These are phyloP conservation scores for Leucoraja erinaceus DNA, from an alignment of 2,113 vertebrate species.

Conservation along the genomic window DNA sequence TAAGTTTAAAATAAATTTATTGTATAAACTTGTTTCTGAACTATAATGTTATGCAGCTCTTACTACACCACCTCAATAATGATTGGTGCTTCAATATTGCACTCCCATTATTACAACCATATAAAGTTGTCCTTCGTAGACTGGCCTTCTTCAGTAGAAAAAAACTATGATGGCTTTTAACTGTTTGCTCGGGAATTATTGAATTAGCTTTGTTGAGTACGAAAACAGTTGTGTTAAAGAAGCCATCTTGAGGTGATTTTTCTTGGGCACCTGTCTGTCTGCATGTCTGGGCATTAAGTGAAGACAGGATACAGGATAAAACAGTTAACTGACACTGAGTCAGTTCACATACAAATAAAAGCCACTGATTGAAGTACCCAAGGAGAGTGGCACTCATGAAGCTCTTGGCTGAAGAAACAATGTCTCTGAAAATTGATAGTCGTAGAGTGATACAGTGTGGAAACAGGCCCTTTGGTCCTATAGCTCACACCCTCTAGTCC, in stretches of 20 bases:
- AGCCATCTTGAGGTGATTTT: neutral
- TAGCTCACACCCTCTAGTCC: too few relatives aligned
- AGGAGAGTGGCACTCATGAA: neutral
- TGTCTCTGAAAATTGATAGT: neutral
- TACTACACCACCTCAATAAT: neutral
- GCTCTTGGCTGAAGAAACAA: neutral
- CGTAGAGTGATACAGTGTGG: too few relatives aligned
- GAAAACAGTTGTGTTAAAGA: conserved; percentile 1
- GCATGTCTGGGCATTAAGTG: neutral
- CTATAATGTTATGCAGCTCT: neutral
- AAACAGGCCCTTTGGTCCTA: too few relatives aligned
- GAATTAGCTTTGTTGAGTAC: conserved; percentile 14
- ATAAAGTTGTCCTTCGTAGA: neutral
- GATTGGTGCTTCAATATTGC: neutral
- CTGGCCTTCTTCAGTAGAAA: neutral
- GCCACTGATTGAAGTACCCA: neutral
- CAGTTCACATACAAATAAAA: neutral
- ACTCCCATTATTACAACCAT: conserved; percentile 23
- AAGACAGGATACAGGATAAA: neutral
- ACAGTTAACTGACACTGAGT: neutral
- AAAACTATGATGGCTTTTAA: neutral
- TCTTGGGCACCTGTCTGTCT: neutral
- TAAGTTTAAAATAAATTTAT: neutral
- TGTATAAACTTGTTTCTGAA: conserved; percentile 10
- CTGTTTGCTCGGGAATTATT: conserved; percentile 16